A percentile compares a stretch with the other conserved stretches of the same genome.
Evolutionary conservation across 2,888 invertebrate species (phyloP).

Genomic region (Philonicus albiceps): DNA sequence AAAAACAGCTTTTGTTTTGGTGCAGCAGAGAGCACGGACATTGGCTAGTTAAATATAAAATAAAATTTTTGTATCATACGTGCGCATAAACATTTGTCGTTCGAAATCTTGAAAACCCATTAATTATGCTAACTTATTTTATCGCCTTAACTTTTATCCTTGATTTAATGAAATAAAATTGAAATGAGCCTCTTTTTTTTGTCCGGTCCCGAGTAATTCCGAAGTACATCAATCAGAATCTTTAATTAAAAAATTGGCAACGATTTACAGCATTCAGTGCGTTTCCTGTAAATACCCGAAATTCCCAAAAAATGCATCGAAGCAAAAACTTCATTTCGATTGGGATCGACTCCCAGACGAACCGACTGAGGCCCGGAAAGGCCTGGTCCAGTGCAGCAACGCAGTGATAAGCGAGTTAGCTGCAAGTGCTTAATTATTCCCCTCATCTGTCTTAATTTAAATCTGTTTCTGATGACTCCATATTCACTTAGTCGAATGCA

Average conservation of each 20-base stretch:
- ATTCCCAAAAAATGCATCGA: not conserved
- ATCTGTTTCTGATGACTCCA: constrained; percentile 32
- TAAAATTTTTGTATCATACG: too few relatives aligned
- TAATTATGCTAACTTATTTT: not conserved
- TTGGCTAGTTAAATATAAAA: too few relatives aligned
- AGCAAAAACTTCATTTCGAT: not conserved
- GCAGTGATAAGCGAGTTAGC: not conserved
- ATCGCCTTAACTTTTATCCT: not conserved
- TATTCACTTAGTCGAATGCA: constrained; percentile 25
- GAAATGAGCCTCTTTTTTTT: not conserved
- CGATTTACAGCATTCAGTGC: not conserved
- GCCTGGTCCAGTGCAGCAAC: not conserved
- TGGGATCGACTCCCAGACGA: not conserved
- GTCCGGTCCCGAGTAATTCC: not conserved
- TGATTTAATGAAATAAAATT: not conserved
- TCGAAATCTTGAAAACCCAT: too few relatives aligned
- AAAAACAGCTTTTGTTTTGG: too few relatives aligned
- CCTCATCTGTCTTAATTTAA: constrained; percentile 13
- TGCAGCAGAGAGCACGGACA: too few relatives aligned
- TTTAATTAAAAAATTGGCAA: not conserved
- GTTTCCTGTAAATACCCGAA: not conserved
- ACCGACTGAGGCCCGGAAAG: not conserved
- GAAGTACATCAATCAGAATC: not conserved
- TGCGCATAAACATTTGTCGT: too few relatives aligned
- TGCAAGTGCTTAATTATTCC: constrained; percentile 14